These are phyloP conservation scores for Tetragonula clypearis DNA, from an alignment of 1,140 invertebrate genomes.

Conservation along the genomic window DNA sequence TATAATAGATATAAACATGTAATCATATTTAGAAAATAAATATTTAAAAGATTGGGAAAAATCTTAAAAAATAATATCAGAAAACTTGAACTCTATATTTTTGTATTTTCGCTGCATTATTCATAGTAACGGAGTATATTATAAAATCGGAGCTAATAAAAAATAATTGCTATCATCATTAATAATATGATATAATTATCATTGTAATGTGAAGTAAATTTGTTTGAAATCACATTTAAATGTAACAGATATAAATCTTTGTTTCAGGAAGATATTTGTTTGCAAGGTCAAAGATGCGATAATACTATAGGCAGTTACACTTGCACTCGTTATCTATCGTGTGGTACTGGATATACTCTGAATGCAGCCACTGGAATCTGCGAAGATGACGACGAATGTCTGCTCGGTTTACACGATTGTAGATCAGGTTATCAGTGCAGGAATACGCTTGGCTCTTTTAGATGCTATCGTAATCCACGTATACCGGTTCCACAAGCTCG, in stretches of 20 bases:
- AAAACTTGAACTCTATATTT: no score
- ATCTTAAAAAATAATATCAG: no score
- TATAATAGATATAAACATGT: no score
- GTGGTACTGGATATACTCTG: constrained; percentile 98
- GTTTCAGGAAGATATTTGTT: constrained; percentile 81
- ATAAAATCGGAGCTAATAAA: neutral
- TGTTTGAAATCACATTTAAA: neutral
- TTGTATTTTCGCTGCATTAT: no score
- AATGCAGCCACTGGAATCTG: constrained; percentile 93
- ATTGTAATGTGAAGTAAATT: neutral
- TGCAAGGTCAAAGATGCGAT: constrained; percentile 90
- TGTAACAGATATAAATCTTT: neutral
- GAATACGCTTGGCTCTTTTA: constrained; percentile 92
- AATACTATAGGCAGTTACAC: constrained; percentile 94
- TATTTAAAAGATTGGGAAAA: no score
- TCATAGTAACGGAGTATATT: no score
- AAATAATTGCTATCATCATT: neutral
- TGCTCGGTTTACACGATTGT: constrained; percentile 91
- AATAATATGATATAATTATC: no score
- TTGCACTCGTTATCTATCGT: constrained; percentile 92
- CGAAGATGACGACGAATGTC: constrained; percentile 97
- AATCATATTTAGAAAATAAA: no score
- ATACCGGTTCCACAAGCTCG: constrained; percentile 18
- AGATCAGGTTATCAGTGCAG: constrained; percentile 89
- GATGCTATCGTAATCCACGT: constrained; percentile 84